Conservation (phyloP, 2,888 invertebrate species). For the Tenodera sinensis region DNA sequence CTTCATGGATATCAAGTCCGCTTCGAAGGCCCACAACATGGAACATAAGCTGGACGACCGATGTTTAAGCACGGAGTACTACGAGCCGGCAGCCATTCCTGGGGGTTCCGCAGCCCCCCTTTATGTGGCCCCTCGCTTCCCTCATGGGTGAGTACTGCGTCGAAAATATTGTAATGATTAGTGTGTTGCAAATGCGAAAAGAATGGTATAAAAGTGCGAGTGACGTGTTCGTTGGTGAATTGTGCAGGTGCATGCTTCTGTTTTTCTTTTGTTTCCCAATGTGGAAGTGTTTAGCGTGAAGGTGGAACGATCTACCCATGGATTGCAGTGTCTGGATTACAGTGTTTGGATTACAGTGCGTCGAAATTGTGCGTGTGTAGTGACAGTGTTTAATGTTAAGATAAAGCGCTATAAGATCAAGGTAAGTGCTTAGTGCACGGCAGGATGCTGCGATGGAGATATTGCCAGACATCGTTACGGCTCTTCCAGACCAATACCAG, state of each 20-base stretch:
- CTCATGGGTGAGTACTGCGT: conserved; percentile 51
- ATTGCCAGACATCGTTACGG: no score
- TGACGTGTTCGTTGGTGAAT: background rate
- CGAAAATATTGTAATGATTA: background rate
- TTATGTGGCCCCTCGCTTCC: conserved; percentile 50
- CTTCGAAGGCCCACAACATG: conserved; percentile 87
- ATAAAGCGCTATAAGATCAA: background rate
- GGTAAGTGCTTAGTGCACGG: background rate
- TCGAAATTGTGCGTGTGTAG: background rate
- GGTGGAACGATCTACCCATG: background rate
- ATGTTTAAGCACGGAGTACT: conserved; percentile 85
- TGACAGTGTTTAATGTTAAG: background rate
- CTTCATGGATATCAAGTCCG: conserved; percentile 96
- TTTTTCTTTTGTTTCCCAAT: background rate
- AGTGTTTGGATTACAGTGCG: conserved; percentile 20
- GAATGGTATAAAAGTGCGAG: conserved; percentile 2
- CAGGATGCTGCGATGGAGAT: background rate
- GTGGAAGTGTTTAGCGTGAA: background rate
- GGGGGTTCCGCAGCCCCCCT: conserved; percentile 50
- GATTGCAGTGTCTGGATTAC: conserved; percentile 24
- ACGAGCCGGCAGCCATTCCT: conserved; percentile 78
- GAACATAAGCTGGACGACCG: conserved; percentile 87
- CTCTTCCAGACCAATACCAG: no score
- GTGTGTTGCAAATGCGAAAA: background rate
- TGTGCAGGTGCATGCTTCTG: background rate